Evolutionary conservation across 2,113 vertebrate genomes (phyloP).

Genomic region (Uria lomvia): DNA sequence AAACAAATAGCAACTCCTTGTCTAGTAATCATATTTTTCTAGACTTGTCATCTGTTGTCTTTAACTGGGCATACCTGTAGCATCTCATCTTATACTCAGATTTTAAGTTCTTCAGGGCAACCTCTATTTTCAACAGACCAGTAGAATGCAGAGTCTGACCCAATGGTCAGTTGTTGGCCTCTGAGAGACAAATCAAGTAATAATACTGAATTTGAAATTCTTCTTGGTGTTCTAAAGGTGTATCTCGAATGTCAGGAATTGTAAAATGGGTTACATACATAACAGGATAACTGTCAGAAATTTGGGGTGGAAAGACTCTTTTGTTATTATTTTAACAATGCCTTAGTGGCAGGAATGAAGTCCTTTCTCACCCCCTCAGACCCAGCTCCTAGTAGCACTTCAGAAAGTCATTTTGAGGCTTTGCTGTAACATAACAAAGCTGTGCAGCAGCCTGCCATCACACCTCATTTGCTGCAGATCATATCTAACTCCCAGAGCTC

Average conservation of each 20-base stretch:
- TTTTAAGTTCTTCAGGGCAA: not conserved
- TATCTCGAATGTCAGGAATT: not conserved
- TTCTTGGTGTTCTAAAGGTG: not conserved
- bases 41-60: not conserved
- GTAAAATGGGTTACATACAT: not conserved
- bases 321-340: not conserved
- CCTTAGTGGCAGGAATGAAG: not conserved
- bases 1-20: not conserved
- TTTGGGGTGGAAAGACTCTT: not conserved
- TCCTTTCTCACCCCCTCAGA: not conserved
- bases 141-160: not conserved
- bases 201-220: not conserved
- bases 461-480: not conserved
- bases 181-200: not conserved
- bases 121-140: not conserved
- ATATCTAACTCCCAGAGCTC: not conserved
- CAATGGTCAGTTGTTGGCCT: not conserved
- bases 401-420: not conserved
- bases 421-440: not conserved
- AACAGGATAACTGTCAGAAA: not conserved
- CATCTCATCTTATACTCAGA: not conserved
- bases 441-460: not conserved
- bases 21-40: not conserved
- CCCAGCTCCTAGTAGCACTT: not conserved
- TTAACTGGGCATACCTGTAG: not conserved